These are phyloP conservation scores for Lonchura striata DNA, from an alignment of 2,113 vertebrate genomes.

Conservation along the genomic window DNA sequence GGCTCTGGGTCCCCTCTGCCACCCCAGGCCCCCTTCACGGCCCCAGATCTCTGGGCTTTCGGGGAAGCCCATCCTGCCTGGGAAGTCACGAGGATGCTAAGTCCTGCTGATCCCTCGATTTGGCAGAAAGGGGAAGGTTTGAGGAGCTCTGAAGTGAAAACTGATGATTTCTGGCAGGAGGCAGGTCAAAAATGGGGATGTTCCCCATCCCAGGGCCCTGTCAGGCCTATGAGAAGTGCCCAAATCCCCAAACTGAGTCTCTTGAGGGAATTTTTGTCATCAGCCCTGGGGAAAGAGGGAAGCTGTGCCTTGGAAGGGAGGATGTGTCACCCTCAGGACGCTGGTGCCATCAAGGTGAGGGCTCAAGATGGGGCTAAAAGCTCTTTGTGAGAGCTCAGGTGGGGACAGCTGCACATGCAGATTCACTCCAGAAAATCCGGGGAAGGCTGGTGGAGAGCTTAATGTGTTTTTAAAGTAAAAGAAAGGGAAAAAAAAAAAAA, in stretches of 20 bases:
- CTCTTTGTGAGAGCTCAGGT: neutral
- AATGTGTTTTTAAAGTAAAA: neutral
- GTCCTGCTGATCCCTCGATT: neutral
- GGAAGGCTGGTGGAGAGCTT: neutral
- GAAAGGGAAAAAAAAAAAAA: fast-evolving
- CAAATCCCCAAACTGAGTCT: neutral
- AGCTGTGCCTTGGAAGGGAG: neutral
- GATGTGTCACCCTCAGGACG: fast-evolving
- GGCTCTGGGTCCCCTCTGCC: fast-evolving
- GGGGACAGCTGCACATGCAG: neutral
- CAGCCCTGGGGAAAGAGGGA: fast-evolving
- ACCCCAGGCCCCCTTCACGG: neutral
- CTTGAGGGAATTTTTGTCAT: neutral
- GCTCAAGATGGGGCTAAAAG: neutral
- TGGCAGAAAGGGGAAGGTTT: neutral
- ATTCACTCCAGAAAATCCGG: neutral
- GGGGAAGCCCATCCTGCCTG: neutral
- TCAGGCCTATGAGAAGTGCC: fast-evolving
- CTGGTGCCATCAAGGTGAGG: neutral
- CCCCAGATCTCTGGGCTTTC: neutral
- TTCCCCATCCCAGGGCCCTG: fast-evolving
- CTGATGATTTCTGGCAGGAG: neutral
- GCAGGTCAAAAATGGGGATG: fast-evolving
- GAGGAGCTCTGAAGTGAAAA: neutral
- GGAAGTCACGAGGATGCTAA: neutral